Percentiles rank a stretch among this genome's conserved stretches.
Evolutionary conservation across 1,140 invertebrate species (phyloP).

Genomic region (Apolygus lucorum): DNA sequence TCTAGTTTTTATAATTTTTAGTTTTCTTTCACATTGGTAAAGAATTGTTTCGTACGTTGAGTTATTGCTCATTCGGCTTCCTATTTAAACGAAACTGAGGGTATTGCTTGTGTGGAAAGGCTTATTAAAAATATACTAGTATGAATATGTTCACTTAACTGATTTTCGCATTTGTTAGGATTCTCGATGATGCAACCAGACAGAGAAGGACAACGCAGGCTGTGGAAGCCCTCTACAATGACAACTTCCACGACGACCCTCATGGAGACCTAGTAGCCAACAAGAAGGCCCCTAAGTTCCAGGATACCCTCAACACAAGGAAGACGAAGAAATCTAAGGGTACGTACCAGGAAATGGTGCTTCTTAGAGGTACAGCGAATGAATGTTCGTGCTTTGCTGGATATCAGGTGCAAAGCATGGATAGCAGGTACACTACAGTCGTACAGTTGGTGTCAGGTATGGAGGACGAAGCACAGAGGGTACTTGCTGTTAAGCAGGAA

Average conservation of each 20-base stretch:
- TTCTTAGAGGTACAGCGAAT: no score
- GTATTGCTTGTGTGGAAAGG: neutral
- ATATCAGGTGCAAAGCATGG: no score
- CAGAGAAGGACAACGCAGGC: conserved; percentile 78
- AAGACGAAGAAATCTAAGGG: conserved; percentile 61
- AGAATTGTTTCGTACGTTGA: neutral
- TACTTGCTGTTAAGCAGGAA: no score
- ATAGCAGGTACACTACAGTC: no score
- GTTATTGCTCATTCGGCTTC: neutral
- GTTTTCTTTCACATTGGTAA: neutral
- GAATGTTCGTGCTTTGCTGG: no score
- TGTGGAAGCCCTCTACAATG: conserved; percentile 88
- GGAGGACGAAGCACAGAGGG: no score
- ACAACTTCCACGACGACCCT: conserved; percentile 97
- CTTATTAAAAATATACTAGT: neutral
- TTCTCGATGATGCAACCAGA: conserved; percentile 81
- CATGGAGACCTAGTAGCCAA: conserved; percentile 92
- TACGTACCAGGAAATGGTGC: neutral
- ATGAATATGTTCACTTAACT: neutral
- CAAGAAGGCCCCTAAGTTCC: conserved; percentile 93
- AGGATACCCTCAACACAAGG: conserved; percentile 72
- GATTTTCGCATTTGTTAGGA: conserved; percentile 38
- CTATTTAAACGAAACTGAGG: neutral
- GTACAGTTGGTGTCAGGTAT: no score
- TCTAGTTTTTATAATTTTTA: neutral